Percentiles rank a stretch among this genome's conserved stretches.
These are phyloP conservation scores for Leucopsar rothschildi DNA, from an alignment of 2,113 vertebrate species.

Conservation along the genomic window DNA sequence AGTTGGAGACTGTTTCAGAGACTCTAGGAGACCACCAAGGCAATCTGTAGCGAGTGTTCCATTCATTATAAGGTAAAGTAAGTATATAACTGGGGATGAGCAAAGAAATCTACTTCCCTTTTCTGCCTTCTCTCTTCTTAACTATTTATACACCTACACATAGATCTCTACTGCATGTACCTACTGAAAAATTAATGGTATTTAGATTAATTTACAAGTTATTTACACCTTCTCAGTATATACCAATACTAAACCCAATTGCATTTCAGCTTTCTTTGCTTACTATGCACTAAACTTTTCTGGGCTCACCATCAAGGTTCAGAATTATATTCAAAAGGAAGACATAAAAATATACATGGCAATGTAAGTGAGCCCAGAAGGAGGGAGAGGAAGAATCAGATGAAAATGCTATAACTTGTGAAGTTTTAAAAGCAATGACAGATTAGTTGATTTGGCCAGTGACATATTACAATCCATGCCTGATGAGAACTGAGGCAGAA, in stretches of 20 bases:
- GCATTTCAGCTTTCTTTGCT: neutral
- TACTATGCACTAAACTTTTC: neutral
- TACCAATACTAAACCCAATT: neutral
- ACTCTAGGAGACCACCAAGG: neutral
- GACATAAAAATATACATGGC: neutral
- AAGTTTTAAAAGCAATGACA: neutral
- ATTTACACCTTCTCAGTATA: conserved; percentile 7
- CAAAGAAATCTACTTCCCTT: neutral
- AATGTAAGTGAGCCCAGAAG: neutral
- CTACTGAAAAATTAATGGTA: conserved; percentile 11
- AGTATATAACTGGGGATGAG: neutral
- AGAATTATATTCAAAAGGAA: neutral
- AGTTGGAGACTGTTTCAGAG: neutral
- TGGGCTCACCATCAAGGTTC: neutral
- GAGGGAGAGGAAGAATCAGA: neutral
- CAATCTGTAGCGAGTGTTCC: neutral
- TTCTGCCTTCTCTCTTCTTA: conserved; percentile 30
- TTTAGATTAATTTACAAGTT: conserved; percentile 36
- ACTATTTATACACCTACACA: neutral
- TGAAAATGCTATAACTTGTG: neutral
- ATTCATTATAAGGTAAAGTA: neutral
- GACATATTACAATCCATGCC: neutral
- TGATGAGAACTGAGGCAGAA: neutral
- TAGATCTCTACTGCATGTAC: neutral
- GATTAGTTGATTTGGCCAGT: neutral